phyloP scores from a whole-genome alignment of 1,140 invertebrate species.

The Copidosoma floridanum region DNA sequence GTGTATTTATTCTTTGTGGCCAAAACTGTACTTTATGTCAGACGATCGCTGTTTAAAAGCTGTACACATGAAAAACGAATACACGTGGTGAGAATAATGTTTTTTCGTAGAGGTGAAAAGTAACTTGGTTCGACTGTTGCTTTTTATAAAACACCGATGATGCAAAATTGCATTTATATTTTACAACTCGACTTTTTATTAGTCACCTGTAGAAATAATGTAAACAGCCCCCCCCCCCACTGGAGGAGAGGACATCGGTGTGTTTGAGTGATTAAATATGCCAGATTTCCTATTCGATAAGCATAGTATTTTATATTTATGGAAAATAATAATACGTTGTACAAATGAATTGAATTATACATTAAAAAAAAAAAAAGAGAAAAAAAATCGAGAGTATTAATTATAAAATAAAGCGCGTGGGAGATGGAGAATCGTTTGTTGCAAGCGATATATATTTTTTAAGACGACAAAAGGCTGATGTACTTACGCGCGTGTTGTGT shows the following conservation, averaged over 20 bases:
- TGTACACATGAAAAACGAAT: too few species aligned
- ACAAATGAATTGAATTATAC: too few species aligned
- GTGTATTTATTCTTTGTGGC: constrained; percentile 42
- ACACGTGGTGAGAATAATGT: constrained; percentile 44
- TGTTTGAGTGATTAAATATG: constrained; percentile 44
- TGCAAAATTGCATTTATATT: constrained; percentile 1
- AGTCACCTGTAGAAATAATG: constrained; percentile 3
- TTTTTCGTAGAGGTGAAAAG: too few species aligned
- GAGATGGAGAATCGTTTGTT: neutral
- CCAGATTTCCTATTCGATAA: constrained; percentile 30
- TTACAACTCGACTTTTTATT: constrained; percentile 1
- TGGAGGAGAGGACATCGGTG: constrained; percentile 36
- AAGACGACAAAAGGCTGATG: constrained; percentile 7
- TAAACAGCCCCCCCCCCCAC: too few species aligned
- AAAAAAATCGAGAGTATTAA: too few species aligned
- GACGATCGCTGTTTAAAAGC: constrained; percentile 20
- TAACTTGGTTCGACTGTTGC: too few species aligned
- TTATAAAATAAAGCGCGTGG: neutral
- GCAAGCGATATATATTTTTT: too few species aligned
- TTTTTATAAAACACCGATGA: constrained; percentile 16
- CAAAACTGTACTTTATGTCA: constrained; percentile 34
- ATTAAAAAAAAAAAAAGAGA: too few species aligned
- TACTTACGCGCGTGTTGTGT: constrained; percentile 17
- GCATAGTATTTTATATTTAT: constrained; percentile 17
- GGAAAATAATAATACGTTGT: too few species aligned